Percentiles rank a stretch among this genome's conserved stretches.
phyloP scores from a whole-genome alignment of 2,113 vertebrate genomes.

The Arenaria interpres region DNA sequence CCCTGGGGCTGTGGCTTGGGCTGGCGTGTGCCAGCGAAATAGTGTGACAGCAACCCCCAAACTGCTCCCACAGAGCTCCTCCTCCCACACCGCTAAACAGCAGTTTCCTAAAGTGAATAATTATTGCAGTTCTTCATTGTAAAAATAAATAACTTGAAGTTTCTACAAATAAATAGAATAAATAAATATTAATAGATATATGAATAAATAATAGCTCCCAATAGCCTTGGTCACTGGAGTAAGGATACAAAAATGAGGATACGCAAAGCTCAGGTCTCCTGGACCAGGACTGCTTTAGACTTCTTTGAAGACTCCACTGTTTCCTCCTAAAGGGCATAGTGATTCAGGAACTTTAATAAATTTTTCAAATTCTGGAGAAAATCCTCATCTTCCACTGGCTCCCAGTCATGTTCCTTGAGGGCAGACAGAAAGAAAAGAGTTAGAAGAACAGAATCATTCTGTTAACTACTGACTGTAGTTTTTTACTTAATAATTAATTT shows the following conservation, averaged over 20 bases:
- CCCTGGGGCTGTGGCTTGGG: background rate
- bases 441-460: background rate
- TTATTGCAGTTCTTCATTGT: background rate
- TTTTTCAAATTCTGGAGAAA: background rate
- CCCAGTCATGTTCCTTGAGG: background rate
- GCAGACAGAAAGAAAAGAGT: background rate
- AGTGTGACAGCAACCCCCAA: background rate
- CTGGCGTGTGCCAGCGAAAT: background rate
- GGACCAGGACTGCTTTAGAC: background rate
- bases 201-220: constrained; percentile 35
- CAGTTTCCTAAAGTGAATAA: background rate
- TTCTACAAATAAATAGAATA: constrained; percentile 62
- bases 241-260: background rate
- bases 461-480: background rate
- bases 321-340: fast-evolving
- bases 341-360: constrained; percentile 10
- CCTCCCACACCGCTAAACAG: background rate
- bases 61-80: background rate
- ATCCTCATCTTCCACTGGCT: fast-evolving
- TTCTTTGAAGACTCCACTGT: background rate
- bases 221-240: background rate
- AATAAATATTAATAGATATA: constrained; percentile 16
- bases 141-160: constrained; percentile 29
- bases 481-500: background rate
- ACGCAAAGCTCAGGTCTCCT: background rate